Percentiles rank a stretch among this genome's conserved stretches.
These are phyloP conservation scores for Rallus limicola DNA, from an alignment of 2,113 vertebrate genomes.

Conservation along the genomic window DNA sequence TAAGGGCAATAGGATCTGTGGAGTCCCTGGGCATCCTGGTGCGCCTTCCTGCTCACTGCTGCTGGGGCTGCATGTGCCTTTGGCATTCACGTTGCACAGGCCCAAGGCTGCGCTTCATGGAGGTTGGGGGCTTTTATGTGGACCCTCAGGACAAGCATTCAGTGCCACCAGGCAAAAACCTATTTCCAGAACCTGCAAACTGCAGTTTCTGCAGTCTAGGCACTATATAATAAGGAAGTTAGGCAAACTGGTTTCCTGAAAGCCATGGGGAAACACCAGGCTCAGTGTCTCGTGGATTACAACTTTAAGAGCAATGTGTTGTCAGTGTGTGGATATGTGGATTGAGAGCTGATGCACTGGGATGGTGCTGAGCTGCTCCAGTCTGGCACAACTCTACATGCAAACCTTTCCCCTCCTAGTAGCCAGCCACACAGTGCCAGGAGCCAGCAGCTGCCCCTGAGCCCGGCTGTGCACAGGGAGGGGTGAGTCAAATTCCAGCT, in stretches of 20 bases:
- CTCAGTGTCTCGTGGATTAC: neutral
- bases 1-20: neutral
- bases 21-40: neutral
- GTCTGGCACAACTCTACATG: neutral
- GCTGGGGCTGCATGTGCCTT: neutral
- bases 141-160: neutral
- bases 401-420: neutral
- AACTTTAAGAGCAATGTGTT: accelerated
- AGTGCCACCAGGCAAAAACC: neutral
- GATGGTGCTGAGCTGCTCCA: neutral
- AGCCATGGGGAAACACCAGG: neutral
- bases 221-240: neutral
- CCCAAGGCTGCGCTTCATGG: neutral
- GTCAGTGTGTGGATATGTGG: neutral
- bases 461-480: accelerated
- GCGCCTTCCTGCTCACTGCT: neutral
- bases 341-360: accelerated
- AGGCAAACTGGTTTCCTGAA: neutral
- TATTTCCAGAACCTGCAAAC: neutral
- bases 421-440: neutral
- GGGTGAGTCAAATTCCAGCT: neutral
- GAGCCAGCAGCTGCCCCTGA: neutral
- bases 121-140: neutral
- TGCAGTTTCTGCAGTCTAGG: neutral
- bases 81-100: neutral